Base-by-base conservation (phyloP, 1,140 invertebrate genomes). In the Cyclargus thomasi region DNA sequence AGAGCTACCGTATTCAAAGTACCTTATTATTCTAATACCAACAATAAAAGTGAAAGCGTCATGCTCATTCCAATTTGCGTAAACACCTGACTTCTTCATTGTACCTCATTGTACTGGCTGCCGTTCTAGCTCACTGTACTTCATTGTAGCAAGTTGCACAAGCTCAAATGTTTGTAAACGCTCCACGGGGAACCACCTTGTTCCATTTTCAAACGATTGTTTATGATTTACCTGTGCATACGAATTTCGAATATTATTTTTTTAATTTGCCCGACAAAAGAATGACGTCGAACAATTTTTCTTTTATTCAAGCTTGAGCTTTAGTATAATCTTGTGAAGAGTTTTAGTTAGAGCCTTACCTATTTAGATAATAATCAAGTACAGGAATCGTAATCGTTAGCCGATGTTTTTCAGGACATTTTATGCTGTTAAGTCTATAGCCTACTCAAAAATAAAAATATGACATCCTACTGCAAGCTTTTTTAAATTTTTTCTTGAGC, bases 41-140 rank as follows among this genome's bases (percentile, higher is more conserved):
- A 88, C 79, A 88, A 88, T 80, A 82, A 86, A 87, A 89, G 86
- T 86, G 86, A 89, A 89, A 87, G 81, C 80, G 78, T 78, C 80
- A 86, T 83, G 86, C 84, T 81, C 82, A 85, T 88, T 81, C 71
- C 64, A 68, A 76, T 71, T 78, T 71, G 71, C 76, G 73, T 80
- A 86, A 88, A 88, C 81, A 85, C 79, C 81, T 84, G 81, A 73
- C 74, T 76, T 76, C 75, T 73, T 75, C 74, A 77, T 83, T 79
- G 75, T 82, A 74, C 53, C 39, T 47, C 39, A 47, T 47, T 47
- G 39, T 47, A 16, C 14, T 47, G 7, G 2, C 39, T 47, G 39
- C 14, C 35, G 20, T 65, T 53, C n/a, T 53, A 65, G 64, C 62
- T 39, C 36, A 47, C 39, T 47, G 39, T 47, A 16, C 39, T 3